phyloP scores from a whole-genome alignment of 2,888 invertebrate species.

The Ectemnius lituratus region DNA sequence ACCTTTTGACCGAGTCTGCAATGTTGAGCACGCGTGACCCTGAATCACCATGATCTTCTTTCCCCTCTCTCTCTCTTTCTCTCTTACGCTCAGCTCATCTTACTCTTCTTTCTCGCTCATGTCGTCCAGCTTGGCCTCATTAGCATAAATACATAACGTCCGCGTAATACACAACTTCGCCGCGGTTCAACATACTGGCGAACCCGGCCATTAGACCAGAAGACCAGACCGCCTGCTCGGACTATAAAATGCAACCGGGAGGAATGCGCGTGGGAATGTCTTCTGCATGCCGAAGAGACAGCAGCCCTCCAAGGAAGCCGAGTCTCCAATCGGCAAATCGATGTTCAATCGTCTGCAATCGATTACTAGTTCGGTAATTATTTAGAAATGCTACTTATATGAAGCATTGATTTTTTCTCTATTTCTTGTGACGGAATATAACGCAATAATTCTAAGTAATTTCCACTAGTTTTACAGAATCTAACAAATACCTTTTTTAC shows the following conservation, averaged over 20 bases:
- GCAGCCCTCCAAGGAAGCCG: not conserved
- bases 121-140: constrained; percentile 33
- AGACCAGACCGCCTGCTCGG: constrained; percentile 28
- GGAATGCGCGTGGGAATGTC: constrained; percentile 59
- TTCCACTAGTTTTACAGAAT: too few relatives aligned
- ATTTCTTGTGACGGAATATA: too few relatives aligned
- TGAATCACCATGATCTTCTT: not conserved
- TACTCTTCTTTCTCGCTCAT: not conserved
- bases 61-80: not conserved
- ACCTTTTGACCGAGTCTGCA: too few relatives aligned
- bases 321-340: not conserved
- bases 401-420: too few relatives aligned
- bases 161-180: constrained; percentile 49
- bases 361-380: too few relatives aligned
- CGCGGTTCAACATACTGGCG: constrained; percentile 53
- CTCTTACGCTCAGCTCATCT: too few relatives aligned
- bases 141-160: constrained; percentile 64
- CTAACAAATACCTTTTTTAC: too few relatives aligned
- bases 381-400: too few relatives aligned
- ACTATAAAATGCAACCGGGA: constrained; percentile 44
- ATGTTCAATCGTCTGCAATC: not conserved
- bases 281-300: constrained; percentile 22
- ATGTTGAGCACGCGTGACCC: too few relatives aligned
- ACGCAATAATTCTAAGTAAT: too few relatives aligned
- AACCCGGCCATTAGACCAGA: constrained; percentile 46